Evolutionary conservation across 2,888 invertebrate species (phyloP).

Genomic region (Acleris literana): DNA sequence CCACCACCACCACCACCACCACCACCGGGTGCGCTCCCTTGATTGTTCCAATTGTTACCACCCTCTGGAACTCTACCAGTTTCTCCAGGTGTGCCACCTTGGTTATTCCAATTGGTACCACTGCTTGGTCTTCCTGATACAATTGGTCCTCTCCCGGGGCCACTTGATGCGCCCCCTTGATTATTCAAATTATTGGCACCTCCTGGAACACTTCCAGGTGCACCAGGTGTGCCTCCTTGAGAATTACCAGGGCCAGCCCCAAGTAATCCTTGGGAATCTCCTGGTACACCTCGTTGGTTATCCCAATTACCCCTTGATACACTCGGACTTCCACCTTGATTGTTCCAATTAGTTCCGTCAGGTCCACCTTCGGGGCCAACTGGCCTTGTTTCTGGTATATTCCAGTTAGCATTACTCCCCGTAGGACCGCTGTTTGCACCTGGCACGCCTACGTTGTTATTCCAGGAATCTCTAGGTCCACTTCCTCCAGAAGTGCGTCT

Average conservation of each 20-base stretch:
- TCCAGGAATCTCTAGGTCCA: constrained; percentile 14
- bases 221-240: constrained; percentile 1
- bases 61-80: constrained; percentile 12
- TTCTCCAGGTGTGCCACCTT: constrained; percentile 4
- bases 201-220: neutral
- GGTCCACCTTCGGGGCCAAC: neutral
- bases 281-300: neutral
- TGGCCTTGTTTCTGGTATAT: neutral
- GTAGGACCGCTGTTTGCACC: neutral
- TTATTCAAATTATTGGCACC: constrained; percentile 17
- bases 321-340: neutral
- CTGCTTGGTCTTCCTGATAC: constrained; percentile 13
- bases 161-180: constrained; percentile 8
- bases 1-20: no score
- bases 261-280: no score
- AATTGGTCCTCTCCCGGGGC: constrained; percentile 37
- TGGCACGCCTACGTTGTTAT: neutral
- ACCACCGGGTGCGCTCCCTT: constrained; percentile 21
- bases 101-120: constrained; percentile 6
- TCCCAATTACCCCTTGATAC: neutral
- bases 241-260: constrained; percentile 2
- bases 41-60: constrained; percentile 6
- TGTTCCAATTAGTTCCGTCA: neutral
- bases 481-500: constrained; percentile 42
- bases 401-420: neutral